Conservation (phyloP, 2,113 vertebrate species). For the Opisthocomus hoazin region DNA sequence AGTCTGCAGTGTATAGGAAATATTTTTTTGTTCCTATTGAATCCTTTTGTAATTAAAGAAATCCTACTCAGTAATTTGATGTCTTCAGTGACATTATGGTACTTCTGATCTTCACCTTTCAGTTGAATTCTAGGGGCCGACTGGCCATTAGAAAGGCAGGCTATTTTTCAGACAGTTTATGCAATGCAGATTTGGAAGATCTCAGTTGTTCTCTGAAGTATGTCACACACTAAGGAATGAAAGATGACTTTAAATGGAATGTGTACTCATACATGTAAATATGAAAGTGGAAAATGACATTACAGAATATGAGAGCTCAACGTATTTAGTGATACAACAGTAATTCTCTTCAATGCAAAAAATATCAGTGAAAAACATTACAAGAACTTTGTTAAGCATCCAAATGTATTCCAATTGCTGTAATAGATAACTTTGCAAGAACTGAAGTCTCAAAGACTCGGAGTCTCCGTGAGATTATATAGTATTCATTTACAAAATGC, state of each 20-base stretch:
- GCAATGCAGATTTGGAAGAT: not conserved
- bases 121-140: not conserved
- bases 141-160: not conserved
- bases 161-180: not conserved
- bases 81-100: not conserved
- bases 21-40: not conserved
- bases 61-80: not conserved
- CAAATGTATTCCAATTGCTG: not conserved
- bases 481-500: not conserved
- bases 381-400: not conserved
- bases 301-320: not conserved
- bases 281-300: not conserved
- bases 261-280: not conserved
- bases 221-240: not conserved
- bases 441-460: not conserved
- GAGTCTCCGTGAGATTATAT: not conserved
- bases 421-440: not conserved
- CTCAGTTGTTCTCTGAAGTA: not conserved
- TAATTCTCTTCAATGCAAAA: not conserved
- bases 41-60: not conserved
- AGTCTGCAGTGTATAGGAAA: not conserved
- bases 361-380: not conserved
- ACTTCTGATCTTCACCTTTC: not conserved
- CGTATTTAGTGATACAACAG: not conserved
- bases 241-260: not conserved